phyloP scores from a whole-genome alignment of 2,113 vertebrate species.

The Fregetta grallaria region DNA sequence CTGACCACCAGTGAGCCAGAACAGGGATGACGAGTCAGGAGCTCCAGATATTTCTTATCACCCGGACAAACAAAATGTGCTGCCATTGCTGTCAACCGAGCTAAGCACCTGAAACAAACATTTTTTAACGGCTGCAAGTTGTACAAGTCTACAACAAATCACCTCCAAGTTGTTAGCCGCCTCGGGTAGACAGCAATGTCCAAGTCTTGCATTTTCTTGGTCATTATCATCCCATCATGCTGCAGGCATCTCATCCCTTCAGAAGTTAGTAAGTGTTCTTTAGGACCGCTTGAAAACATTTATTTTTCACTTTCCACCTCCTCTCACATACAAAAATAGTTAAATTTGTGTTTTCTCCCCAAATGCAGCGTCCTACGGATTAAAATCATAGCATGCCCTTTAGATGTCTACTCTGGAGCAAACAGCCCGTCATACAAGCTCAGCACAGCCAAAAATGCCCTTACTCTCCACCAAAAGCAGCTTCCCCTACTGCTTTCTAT shows the following conservation, averaged over 20 bases:
- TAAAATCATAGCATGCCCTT: background rate
- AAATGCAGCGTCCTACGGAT: background rate
- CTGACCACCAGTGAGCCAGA: background rate
- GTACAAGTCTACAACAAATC: background rate
- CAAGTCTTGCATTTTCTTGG: background rate
- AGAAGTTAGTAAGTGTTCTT: background rate
- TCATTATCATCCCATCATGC: background rate
- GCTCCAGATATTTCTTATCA: background rate
- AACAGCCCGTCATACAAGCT: background rate
- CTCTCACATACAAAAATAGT: background rate
- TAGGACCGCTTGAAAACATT: background rate
- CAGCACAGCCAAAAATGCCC: background rate
- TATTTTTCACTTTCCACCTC: background rate
- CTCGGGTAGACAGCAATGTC: background rate
- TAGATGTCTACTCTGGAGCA: background rate
- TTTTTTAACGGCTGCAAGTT: background rate
- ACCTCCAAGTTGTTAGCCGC: background rate
- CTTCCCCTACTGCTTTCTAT: background rate
- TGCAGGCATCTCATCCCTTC: background rate
- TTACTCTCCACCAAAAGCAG: background rate
- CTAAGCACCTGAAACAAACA: background rate
- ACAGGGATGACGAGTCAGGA: background rate
- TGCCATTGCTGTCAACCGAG: background rate
- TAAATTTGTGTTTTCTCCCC: background rate
- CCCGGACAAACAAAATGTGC: background rate